Evolutionary conservation across 2,888 invertebrate species (phyloP), one percentile per base, ranked within the genome.

Genomic region (Lissocephala sabroskyi): DNA sequence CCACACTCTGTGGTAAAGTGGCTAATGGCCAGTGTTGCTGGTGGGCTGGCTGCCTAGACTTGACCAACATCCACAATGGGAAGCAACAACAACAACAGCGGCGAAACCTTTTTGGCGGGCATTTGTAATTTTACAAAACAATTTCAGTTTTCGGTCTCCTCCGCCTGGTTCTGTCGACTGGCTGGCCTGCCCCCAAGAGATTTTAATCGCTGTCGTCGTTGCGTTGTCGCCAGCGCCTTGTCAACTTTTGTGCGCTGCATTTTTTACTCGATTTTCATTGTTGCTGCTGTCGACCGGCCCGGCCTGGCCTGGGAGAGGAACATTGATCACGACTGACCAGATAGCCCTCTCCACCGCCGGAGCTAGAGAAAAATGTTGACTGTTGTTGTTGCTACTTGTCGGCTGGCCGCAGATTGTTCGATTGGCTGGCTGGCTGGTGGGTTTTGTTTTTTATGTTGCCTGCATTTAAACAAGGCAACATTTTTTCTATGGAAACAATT

Each of bases 181-280:
- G 55, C 65, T 59, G 53, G 52, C 60, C 65, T n/a, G n/a, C n/a
- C 78, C 67, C 70, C 53, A 14, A 64, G 71, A 77, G 71, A 71
- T 71, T 71, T 71, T 71, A 77, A 77, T 71, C 78, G 71, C 68
- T 68, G 68, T 76, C 76, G 76, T 70, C 59, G 74, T 62, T 23
- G 3, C n/a, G 3, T 23, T 70, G 52, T 52, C 74, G 74, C 74
- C 74, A 37, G 52, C 55, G 53, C 65, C 54, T 74, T 65, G 61
- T 54, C 56, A 54, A 45, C 52, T 56, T 52, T 65, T 62, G 41
- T 59, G 75, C 71, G 66, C 63, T 61, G 74, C 71, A 63, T 65
- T 65, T 59, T 58, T 43, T 11, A 41, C 11, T 9, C 30, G 13
- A 18, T 30, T 44, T n/a, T 26, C 49, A 18, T 63, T 51, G 41